Base-by-base conservation (phyloP, 2,797 vertebrate genomes). In the Novumbra hubbsi region DNA sequence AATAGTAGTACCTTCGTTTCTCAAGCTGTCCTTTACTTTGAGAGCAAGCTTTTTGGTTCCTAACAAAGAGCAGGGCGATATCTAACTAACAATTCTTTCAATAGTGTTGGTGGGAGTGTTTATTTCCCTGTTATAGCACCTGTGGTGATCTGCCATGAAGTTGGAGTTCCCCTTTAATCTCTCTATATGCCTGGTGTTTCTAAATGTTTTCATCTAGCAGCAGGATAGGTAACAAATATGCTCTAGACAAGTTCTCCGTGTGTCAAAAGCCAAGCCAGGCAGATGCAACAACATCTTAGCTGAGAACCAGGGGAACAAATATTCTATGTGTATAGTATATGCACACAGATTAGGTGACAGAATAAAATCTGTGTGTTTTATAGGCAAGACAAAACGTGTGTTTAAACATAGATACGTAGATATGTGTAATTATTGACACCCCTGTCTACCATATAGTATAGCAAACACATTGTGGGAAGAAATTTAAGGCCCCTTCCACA, bases 331-430 rank as follows among this genome's bases (percentile, higher is more conserved):
- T 50, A 57, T 69, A 32, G 30, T 60, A 60, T 24, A 76, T n/a
- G 62, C 32, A 57, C 30, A 60, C 32, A 57, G 70, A 28, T 66
- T 66, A 66, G 55, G 55, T 64, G 60, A 52, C 41, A n/a, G 69
- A 28, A 62, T 24, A 68, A 63, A 72, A 72, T 74, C 30, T 28
- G 7, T 70, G 62, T 76, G 75, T 79, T 71, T 82, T 70, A 71
- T 15, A 32, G 62, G 27, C 24, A 68, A 63, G 67, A 71, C 62
- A 45, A 45, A 45, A 45, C 34, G 5, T 34, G 5, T 38, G 34
- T 38, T 38, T 38, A 38, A 38, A 38, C 34, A 38, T 38, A 38
- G 34, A 38, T 38, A 38, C 34, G 34, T 38, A 38, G 34, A 4
- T 4, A 38, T 38, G 34, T 38, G 34, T 38, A 38, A 38, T 3